Conservation (phyloP, 2,797 vertebrate genomes). For the Gymnodraco acuticeps region DNA sequence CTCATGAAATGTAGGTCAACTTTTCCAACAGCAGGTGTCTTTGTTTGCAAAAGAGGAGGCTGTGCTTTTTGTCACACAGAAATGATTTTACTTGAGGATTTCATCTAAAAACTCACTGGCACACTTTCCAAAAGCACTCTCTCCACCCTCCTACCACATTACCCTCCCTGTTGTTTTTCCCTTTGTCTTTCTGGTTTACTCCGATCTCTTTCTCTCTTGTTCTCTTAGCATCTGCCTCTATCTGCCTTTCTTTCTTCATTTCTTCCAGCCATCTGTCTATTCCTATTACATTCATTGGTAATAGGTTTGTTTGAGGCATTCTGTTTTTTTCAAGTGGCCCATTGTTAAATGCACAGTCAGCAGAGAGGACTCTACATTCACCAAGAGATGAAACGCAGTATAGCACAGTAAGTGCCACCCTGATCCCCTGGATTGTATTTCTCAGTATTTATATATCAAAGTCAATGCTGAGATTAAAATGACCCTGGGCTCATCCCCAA, state of each 20-base stretch:
- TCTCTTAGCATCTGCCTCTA: conserved; percentile 3
- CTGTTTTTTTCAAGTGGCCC: neutral
- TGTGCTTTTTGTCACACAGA: conserved; percentile 27
- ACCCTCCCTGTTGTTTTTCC: conserved; percentile 16
- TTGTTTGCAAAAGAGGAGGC: conserved; percentile 16
- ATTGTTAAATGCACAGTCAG: conserved; percentile 48
- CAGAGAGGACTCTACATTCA: conserved; percentile 44
- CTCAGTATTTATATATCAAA: conserved; percentile 50
- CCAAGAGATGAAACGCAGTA: conserved; percentile 48
- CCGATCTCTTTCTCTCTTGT: neutral
- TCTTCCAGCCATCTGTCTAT: conserved; percentile 36
- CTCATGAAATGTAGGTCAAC: conserved; percentile 71
- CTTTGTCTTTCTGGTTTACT: conserved; percentile 11
- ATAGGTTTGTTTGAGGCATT: conserved; percentile 27
- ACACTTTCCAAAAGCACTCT: conserved; percentile 55
- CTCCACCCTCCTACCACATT: conserved; percentile 27
- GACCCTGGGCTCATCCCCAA: conserved; percentile 37
- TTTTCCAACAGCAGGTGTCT: conserved; percentile 44
- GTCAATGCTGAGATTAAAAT: conserved; percentile 56
- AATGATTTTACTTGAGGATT: conserved; percentile 53
- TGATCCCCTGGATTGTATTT: conserved; percentile 46
- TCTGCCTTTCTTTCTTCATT: conserved; percentile 15
- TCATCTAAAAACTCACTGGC: conserved; percentile 52
- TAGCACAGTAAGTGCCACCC: conserved; percentile 33
- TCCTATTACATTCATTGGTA: conserved; percentile 38